Evolutionary conservation across 2,113 vertebrate genomes (phyloP).

Genomic region (Morone chrysops): DNA sequence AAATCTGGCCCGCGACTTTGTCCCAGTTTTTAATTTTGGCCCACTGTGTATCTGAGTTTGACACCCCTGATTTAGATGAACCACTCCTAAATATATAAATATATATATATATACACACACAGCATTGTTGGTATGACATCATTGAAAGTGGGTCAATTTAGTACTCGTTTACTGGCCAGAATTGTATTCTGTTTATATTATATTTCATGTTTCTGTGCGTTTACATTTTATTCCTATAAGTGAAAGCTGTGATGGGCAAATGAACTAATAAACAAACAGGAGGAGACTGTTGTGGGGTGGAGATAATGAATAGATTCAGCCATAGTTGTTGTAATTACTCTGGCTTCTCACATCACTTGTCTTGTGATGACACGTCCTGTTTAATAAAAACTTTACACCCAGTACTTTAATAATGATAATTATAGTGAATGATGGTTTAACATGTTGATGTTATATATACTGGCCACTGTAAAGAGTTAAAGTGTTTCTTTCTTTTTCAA

Average conservation of each 20-base stretch:
- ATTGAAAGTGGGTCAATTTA: neutral
- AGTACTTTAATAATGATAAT: neutral
- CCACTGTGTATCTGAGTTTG: too few relatives aligned
- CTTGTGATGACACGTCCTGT: neutral
- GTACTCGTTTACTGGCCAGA: neutral
- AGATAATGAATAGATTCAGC: neutral
- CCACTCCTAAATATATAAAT: too few relatives aligned
- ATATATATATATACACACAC: too few relatives aligned
- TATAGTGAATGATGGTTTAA: neutral
- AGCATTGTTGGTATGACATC: neutral
- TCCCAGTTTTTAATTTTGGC: too few relatives aligned
- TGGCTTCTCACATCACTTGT: neutral
- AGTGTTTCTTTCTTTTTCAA: neutral
- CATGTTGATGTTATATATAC: neutral
- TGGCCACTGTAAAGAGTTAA: neutral
- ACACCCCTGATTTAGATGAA: too few relatives aligned
- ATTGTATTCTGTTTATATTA: neutral
- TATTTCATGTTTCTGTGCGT: neutral
- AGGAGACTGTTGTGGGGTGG: neutral
- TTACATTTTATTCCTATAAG: neutral
- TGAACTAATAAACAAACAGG: neutral
- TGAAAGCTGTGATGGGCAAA: neutral
- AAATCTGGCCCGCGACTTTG: too few relatives aligned
- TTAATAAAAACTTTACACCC: neutral
- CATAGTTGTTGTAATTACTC: neutral